phyloP scores from a whole-genome alignment of 2,888 invertebrate genomes.

The Yponomeuta cagnagella region DNA sequence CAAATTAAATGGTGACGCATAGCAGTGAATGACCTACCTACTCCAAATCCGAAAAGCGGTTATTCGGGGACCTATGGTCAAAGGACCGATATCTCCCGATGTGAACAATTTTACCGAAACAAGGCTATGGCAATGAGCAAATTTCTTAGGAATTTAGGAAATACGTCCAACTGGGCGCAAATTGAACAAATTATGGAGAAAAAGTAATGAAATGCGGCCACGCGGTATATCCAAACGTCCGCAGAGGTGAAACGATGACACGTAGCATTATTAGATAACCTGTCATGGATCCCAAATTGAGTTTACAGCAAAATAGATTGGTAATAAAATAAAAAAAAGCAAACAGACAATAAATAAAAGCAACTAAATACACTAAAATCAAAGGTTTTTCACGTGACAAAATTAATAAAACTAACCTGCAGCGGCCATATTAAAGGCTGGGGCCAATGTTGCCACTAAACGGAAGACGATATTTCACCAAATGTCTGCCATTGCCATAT shows the following conservation, averaged over 20 bases:
- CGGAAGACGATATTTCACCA: conserved; percentile 22
- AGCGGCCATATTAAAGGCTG: conserved; percentile 82
- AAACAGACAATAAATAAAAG: conserved; percentile 23
- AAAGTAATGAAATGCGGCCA: conserved; percentile 67
- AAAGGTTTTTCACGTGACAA: conserved; percentile 67
- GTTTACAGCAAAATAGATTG: conserved; percentile 12
- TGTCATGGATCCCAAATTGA: conserved; percentile 26
- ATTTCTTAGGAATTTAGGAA: not conserved
- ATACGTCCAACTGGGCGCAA: not conserved
- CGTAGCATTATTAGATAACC: conserved; percentile 69
- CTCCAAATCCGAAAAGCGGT: conserved; percentile 63
- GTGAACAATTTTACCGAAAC: not conserved
- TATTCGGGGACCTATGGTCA: conserved; percentile 44
- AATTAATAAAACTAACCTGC: conserved; percentile 79
- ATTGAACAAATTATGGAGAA: conserved; percentile 31
- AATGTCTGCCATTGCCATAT: not conserved
- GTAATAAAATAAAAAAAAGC: conserved; percentile 17
- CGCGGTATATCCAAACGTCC: conserved; percentile 74
- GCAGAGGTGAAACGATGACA: conserved; percentile 72
- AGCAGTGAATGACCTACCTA: conserved; percentile 58
- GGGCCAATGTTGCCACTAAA: conserved; percentile 63
- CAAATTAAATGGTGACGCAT: conserved; percentile 62
- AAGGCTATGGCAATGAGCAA: not conserved
- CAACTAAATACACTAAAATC: conserved; percentile 31
- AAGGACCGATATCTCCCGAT: conserved; percentile 24